Evolutionary conservation across 2,888 invertebrate species (phyloP).

Genomic region (Allygus modestus): DNA sequence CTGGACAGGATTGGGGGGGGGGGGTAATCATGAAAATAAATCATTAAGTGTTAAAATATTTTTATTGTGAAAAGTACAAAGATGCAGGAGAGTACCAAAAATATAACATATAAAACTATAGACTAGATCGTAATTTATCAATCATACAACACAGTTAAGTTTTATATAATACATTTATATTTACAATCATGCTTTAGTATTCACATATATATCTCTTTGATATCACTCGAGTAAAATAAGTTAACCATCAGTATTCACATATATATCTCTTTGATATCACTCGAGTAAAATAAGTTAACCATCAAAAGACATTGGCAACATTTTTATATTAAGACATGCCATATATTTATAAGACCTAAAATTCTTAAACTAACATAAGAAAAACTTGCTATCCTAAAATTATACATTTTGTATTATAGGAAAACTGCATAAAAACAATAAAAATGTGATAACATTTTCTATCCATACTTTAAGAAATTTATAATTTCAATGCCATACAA

Average conservation of each 20-base stretch:
- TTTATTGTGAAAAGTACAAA: constrained; percentile 25
- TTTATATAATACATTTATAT: neutral
- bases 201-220: neutral
- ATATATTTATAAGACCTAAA: too few relatives aligned
- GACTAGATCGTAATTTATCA: neutral
- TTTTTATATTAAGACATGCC: too few relatives aligned
- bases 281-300: neutral
- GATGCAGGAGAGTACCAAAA: constrained; percentile 4
- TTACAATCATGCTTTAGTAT: constrained; percentile 5
- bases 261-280: neutral
- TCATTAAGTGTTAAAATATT: neutral
- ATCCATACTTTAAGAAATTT: too few relatives aligned
- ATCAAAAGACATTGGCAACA: too few relatives aligned
- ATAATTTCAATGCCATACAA: too few relatives aligned
- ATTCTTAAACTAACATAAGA: too few relatives aligned
- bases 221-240: neutral
- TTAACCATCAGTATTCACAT: neutral
- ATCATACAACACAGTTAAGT: neutral
- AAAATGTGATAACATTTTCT: too few relatives aligned
- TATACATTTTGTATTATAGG: too few relatives aligned
- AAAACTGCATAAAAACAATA: too few relatives aligned
- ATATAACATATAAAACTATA: constrained; percentile 28
- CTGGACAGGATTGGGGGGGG: too few relatives aligned
- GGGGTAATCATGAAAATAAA: too few relatives aligned
- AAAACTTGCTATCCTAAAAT: too few relatives aligned